phyloP scores from a whole-genome alignment of 1,140 invertebrate species.

The Pentalonia nigronervosa region DNA sequence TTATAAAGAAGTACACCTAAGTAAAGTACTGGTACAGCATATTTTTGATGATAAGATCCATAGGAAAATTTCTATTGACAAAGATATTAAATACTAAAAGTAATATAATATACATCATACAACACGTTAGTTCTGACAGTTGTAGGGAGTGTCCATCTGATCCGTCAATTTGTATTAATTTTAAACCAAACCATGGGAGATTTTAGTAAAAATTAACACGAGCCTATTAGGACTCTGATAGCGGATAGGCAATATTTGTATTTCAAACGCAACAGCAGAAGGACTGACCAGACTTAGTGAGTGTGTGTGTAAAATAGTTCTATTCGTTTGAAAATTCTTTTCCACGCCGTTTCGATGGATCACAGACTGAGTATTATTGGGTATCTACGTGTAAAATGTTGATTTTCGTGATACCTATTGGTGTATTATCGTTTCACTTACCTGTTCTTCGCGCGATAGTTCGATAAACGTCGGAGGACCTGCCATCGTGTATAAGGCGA shows the following conservation, averaged over 20 bases:
- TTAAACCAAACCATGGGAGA: background rate
- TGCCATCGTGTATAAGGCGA: background rate
- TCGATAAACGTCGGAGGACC: slow-evolving; percentile 55
- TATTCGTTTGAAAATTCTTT: background rate
- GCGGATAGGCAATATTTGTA: background rate
- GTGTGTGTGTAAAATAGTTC: background rate
- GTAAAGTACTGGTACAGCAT: background rate
- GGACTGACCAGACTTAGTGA: background rate
- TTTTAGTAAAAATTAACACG: too few species aligned
- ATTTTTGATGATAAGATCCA: background rate
- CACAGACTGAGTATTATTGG: too few species aligned
- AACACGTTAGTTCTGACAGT: background rate
- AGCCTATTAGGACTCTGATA: too few species aligned
- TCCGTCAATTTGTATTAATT: background rate
- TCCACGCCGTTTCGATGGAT: background rate
- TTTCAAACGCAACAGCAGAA: background rate
- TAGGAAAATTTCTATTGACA: background rate
- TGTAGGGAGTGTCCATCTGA: background rate
- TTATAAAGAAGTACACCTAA: background rate
- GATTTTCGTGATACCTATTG: too few species aligned
- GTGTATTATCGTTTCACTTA: background rate
- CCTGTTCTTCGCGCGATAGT: slow-evolving; percentile 48
- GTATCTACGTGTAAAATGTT: too few species aligned
- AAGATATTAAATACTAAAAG: background rate
- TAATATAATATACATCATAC: background rate